Conservation (phyloP, 2,113 vertebrate genomes). For the Guaruba guarouba region DNA sequence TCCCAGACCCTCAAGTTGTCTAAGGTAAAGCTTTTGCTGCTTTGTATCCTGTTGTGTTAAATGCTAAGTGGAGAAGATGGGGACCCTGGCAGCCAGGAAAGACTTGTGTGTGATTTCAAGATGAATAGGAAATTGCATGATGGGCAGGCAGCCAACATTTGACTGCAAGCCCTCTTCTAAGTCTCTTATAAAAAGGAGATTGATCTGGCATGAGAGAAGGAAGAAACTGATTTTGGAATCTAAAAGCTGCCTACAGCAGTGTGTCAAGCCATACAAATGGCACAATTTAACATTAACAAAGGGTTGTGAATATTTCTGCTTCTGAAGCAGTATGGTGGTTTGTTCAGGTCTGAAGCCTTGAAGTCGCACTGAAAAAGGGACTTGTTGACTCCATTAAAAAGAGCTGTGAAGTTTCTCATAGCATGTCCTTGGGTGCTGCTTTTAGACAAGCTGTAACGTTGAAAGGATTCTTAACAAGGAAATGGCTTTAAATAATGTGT, state of each 20-base stretch:
- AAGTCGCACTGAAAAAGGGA: not conserved
- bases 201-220: conserved; percentile 3
- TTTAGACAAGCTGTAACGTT: not conserved
- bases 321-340: not conserved
- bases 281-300: not conserved
- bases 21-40: conserved; percentile 77
- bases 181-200: not conserved
- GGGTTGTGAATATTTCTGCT: not conserved
- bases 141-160: conserved; percentile 17
- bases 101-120: not conserved
- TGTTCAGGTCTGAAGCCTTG: not conserved
- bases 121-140: not conserved
- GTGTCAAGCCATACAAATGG: not conserved
- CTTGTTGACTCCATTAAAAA: not conserved
- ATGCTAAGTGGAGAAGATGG: not conserved
- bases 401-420: not conserved
- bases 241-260: not conserved
- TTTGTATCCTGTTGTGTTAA: not conserved
- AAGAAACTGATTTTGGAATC: not conserved
- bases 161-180: not conserved
- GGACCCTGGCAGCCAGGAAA: not conserved
- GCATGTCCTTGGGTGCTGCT: not conserved
- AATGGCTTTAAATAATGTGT: not conserved
- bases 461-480: not conserved
- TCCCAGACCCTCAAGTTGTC: conserved; percentile 87